These are phyloP conservation scores for Chrysolina americana DNA, from an alignment of 2,888 invertebrate genomes.

Conservation along the genomic window DNA sequence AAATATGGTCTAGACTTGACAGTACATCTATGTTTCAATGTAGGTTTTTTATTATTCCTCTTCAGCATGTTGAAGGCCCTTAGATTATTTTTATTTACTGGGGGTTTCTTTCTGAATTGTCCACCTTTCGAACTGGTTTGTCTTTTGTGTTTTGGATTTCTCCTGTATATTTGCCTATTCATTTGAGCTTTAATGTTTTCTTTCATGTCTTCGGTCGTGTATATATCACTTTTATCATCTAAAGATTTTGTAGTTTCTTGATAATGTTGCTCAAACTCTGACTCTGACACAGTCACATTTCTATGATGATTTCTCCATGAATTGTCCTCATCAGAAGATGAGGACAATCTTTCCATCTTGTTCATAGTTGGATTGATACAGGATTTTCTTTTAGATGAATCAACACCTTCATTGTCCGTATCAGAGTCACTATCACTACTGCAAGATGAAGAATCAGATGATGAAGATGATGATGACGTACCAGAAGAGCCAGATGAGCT, in stretches of 20 bases:
- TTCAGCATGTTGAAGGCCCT: conserved; percentile 18
- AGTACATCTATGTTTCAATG: neutral
- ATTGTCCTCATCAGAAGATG: conserved; percentile 10
- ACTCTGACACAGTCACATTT: neutral
- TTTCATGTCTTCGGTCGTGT: conserved; percentile 29
- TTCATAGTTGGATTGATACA: conserved; percentile 14
- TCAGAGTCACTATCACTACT: conserved; percentile 37
- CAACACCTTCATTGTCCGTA: neutral
- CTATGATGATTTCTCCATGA: neutral
- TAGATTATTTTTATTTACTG: conserved; percentile 4
- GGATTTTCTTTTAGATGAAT: conserved; percentile 13
- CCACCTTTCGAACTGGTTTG: neutral
- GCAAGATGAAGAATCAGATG: conserved; percentile 31
- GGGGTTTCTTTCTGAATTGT: neutral
- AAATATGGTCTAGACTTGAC: conserved; percentile 32
- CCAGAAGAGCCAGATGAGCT: conserved; percentile 1
- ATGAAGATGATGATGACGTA: conserved; percentile 28
- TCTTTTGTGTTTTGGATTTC: neutral
- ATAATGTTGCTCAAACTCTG: conserved; percentile 3
- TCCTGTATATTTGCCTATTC: neutral
- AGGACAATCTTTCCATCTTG: neutral
- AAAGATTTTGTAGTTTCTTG: conserved; percentile 1
- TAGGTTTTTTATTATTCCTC: conserved; percentile 2
- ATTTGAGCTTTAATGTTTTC: conserved; percentile 35
- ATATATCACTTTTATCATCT: neutral